Percentiles rank a stretch among this genome's conserved stretches.
phyloP scores from a whole-genome alignment of 2,113 vertebrate genomes.

The Prolemur simus region DNA sequence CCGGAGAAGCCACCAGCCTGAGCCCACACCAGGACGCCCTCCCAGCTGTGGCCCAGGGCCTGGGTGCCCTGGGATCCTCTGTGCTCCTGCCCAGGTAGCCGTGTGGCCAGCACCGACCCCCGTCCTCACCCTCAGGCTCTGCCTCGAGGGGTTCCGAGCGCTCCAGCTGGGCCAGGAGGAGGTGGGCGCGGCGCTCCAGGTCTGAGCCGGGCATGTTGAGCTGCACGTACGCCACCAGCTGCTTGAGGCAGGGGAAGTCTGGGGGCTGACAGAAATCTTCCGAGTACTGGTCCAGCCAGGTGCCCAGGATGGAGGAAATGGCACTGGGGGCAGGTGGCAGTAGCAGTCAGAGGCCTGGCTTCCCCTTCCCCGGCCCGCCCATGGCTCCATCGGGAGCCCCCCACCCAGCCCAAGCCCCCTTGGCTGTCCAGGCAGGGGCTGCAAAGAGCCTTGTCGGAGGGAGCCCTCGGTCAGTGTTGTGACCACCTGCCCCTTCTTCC shows the following conservation, averaged over 20 bases:
- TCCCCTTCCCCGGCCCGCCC: neutral
- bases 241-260: slow-evolving; percentile 91
- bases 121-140: slow-evolving; percentile 86
- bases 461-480: fast-evolving
- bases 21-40: fast-evolving
- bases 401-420: too few species aligned
- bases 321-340: slow-evolving; percentile 82
- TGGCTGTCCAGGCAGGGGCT: neutral
- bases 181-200: slow-evolving; percentile 94
- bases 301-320: slow-evolving; percentile 96
- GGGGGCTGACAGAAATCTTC: slow-evolving; percentile 97
- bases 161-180: slow-evolving; percentile 95
- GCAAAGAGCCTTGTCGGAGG: neutral
- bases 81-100: fast-evolving
- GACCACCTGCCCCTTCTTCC: neutral
- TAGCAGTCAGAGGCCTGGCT: neutral
- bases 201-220: slow-evolving; percentile 94
- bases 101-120: neutral
- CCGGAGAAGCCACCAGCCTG: neutral
- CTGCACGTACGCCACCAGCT: slow-evolving; percentile 93
- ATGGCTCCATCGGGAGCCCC: neutral
- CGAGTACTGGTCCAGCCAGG: slow-evolving; percentile 98
- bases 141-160: slow-evolving; percentile 88
- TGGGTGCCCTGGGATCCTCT: neutral
- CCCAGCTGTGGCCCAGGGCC: fast-evolving